Conservation (phyloP, 35 echinoderm and acorn worm species). For the Heliocidaris tuberculata region DNA sequence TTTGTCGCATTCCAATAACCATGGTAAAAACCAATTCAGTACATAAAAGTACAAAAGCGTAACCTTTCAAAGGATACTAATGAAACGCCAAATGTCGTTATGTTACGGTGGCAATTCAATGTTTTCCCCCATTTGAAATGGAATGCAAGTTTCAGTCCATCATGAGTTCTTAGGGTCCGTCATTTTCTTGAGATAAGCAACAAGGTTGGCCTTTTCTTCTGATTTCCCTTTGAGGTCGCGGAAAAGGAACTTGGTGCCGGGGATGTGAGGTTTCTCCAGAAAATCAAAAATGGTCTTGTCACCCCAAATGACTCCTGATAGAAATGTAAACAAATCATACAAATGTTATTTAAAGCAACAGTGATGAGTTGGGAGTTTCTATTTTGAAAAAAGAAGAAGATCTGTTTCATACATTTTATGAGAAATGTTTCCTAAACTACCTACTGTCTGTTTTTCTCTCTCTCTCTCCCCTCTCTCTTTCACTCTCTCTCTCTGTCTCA, state of each 20-base stretch:
- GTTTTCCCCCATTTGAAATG: no score
- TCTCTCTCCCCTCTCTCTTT: no score
- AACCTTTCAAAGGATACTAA: no score
- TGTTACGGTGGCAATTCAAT: no score
- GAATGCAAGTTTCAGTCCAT: neutral
- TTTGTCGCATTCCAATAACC: no score
- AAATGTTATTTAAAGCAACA: neutral
- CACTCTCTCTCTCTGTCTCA: no score
- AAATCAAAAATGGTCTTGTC: slow-evolving; percentile 49
- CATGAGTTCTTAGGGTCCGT: slow-evolving; percentile 55
- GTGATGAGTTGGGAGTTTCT: neutral
- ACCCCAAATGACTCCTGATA: slow-evolving; percentile 59
- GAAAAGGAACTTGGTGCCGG: slow-evolving; percentile 59
- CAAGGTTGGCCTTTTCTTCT: slow-evolving; percentile 47
- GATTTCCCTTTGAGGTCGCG: slow-evolving; percentile 14
- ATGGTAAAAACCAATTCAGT: no score
- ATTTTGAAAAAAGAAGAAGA: neutral
- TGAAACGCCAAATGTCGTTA: no score
- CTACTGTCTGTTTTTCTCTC: no score
- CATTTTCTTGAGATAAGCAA: slow-evolving; percentile 52
- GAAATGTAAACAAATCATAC: neutral
- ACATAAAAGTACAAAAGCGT: no score
- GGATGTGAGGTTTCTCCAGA: slow-evolving; percentile 56
- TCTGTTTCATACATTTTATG: neutral
- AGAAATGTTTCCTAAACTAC: neutral